Percentiles rank a stretch among this genome's conserved stretches.
phyloP scores from a whole-genome alignment of 2,797 vertebrate species.

The Sebastes minor region DNA sequence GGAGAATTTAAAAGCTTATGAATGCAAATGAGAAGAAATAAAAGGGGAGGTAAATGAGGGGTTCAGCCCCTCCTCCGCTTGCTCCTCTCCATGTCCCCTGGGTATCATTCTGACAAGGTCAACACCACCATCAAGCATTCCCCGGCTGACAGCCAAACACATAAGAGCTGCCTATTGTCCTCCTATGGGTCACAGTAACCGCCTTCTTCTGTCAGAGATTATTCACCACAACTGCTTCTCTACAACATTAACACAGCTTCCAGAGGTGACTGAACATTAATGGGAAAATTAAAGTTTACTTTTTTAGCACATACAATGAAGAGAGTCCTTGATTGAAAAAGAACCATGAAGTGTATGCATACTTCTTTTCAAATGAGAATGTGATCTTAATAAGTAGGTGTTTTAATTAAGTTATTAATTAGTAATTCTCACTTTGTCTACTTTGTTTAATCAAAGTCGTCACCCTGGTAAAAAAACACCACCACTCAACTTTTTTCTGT shows the following conservation, averaged over 20 bases:
- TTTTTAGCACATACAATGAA: neutral
- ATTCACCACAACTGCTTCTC: neutral
- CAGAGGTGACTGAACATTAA: neutral
- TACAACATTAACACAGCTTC: neutral
- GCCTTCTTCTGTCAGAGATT: neutral
- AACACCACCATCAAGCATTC: constrained; percentile 42
- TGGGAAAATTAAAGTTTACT: neutral
- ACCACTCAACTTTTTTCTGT: neutral
- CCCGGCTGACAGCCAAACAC: constrained; percentile 43
- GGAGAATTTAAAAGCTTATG: neutral
- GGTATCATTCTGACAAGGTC: constrained; percentile 68
- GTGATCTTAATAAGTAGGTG: neutral
- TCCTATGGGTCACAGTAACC: neutral
- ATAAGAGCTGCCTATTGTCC: constrained; percentile 41
- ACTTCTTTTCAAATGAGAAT: neutral
- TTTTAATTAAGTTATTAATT: neutral
- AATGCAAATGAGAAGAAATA: constrained; percentile 52
- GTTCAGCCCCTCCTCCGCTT: constrained; percentile 11
- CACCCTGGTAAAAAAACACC: neutral
- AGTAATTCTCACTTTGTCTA: neutral
- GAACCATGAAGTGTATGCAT: neutral
- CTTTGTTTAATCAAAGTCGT: neutral
- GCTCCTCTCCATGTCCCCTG: constrained; percentile 31
- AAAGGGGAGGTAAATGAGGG: constrained; percentile 17
- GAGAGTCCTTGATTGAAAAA: neutral